Evolutionary conservation across 1,140 invertebrate genomes (phyloP), one percentile per base, ranked within the genome.

Genomic region (Meteorus sp.): DNA sequence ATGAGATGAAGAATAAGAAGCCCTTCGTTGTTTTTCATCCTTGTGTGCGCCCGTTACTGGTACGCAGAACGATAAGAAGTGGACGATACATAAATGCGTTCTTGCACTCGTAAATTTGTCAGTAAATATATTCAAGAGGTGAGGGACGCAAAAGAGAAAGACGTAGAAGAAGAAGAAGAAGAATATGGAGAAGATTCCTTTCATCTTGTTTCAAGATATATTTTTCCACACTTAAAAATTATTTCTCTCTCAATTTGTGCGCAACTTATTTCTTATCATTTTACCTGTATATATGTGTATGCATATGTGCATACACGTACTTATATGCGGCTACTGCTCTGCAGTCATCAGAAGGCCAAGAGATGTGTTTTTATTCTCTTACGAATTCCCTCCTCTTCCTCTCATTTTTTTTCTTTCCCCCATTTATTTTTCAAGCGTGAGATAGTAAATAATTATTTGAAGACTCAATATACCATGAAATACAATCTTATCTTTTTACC

Each of bases 71-170:
- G 35, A 39, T 39, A 39, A 39, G 35, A 39, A 39, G 35, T n/a
- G 35, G 35, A n/a, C n/a, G n/a, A n/a, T n/a, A n/a, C n/a, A n/a
- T n/a, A 4, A 39, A n/a, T 13, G 35, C 52, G 51, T 43, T 51
- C 20, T 15, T 60, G 56, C 47, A 66, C 63, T 68, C 65, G 60
- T 68, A 68, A 68, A 68, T 68, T 68, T 68, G 59, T 63, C 64
- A 61, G 58, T 48, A 15, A 29, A 19, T 8, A 33, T 8, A 4
- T 6, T 15, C 44, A 37, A 7, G 15, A 39, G 35, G 11, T 11
- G n/a, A n/a, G n/a, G n/a, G n/a, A n/a, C n/a, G n/a, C n/a, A n/a
- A n/a, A n/a, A n/a, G n/a, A n/a, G n/a, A n/a, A n/a, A n/a, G n/a
- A n/a, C n/a, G n/a, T n/a, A n/a, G n/a, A n/a, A n/a, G n/a, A n/a